Evolutionary conservation across 1,140 invertebrate genomes (phyloP), one percentile per base, ranked within the genome.

Genomic region (Aleiodes sp.): DNA sequence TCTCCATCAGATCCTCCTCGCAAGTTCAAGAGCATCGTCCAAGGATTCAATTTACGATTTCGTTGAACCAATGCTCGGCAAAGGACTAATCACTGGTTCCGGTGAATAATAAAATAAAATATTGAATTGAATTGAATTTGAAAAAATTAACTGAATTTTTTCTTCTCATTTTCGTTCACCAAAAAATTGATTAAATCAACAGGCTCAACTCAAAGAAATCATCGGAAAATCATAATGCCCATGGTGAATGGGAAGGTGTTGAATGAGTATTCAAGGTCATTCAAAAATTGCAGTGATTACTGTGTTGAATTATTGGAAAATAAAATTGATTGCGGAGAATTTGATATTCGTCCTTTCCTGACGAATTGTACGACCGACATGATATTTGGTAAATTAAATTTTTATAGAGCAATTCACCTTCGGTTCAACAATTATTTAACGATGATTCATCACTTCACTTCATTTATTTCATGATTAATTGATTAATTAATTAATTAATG

Each of bases 41-140:
- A 86, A 86, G 71, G 83, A 79, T 4, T 75, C 78, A 12, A 75
- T 82, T 59, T 86, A 86, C 61, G 77, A 80, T 65, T 83, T 83
- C 43, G 80, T 86, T 74, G 75, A 78, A 31, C 73, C 84, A 31
- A 61, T 82, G 2, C 35, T 84, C 1, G 84, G 84, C 1, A 69
- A 72, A 8, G 84, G 84, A 9, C 80, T 85, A 10, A 69, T 86
- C 0, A 84, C 78, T 70, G 83, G 83, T 57, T 85, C 83, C 74
- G n/a, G n/a, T n/a, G n/a, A n/a, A n/a, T n/a, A n/a, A n/a, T n/a
- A n/a, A n/a, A n/a, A n/a, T n/a, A n/a, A n/a, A n/a, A n/a, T n/a
- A n/a, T n/a, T n/a, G n/a, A n/a, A n/a, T n/a, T n/a, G n/a, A n/a
- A n/a, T n/a, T n/a, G n/a, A n/a, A n/a, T n/a, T n/a, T n/a, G n/a